These are phyloP conservation scores for Hoplostethus mediterraneus DNA, from an alignment of 2,797 vertebrate species.

Conservation along the genomic window DNA sequence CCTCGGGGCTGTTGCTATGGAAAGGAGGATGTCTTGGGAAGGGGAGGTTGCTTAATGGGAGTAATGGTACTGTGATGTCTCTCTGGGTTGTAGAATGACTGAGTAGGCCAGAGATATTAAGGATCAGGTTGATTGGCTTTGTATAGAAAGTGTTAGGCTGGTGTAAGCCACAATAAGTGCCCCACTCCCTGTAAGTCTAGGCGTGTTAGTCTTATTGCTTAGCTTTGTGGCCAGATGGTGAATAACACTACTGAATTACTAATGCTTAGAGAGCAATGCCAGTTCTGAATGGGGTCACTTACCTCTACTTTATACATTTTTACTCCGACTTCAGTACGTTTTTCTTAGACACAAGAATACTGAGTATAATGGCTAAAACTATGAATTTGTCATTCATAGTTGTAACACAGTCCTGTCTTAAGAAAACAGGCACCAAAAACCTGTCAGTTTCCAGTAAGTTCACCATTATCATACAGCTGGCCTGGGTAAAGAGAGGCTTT, in stretches of 20 bases:
- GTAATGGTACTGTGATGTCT: constrained; percentile 60
- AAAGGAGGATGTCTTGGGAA: constrained; percentile 60
- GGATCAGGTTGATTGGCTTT: constrained; percentile 37
- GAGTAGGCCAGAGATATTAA: constrained; percentile 37
- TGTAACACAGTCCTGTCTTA: not conserved
- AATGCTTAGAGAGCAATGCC: constrained; percentile 39
- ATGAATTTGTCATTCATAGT: not conserved
- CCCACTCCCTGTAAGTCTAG: constrained; percentile 14
- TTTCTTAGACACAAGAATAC: not conserved
- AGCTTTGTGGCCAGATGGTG: constrained; percentile 71
- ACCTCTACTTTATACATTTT: not conserved
- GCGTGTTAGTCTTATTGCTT: constrained; percentile 44
- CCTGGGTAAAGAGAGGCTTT: not conserved
- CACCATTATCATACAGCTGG: constrained; percentile 1
- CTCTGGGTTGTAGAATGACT: constrained; percentile 27
- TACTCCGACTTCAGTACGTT: not conserved
- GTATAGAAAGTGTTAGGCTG: constrained; percentile 48
- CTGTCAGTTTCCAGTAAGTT: not conserved
- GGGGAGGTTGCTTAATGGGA: constrained; percentile 43
- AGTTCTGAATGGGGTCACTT: not conserved
- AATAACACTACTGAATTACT: constrained; percentile 54
- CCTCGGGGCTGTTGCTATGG: constrained; percentile 81
- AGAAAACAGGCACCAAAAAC: not conserved
- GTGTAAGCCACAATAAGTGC: constrained; percentile 53
- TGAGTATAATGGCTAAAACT: not conserved